A percentile compares a stretch with the other conserved stretches of the same genome.
Evolutionary conservation across 2,113 vertebrate genomes (phyloP).

Genomic region (Neolamprologus modestus): DNA sequence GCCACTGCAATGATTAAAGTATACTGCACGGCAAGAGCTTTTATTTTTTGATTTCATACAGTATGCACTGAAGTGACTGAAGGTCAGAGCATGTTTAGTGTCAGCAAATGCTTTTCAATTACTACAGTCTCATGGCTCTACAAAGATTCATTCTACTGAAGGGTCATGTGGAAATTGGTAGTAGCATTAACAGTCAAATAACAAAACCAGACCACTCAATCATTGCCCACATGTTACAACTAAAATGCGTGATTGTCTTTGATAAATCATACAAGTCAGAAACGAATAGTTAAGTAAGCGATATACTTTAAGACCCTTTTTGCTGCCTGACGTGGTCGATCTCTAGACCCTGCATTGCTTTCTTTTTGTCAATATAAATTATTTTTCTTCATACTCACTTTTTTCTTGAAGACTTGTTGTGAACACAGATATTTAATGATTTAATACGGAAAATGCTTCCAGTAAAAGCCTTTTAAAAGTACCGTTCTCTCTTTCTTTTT

Average conservation of each 20-base stretch:
- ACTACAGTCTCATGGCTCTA: not conserved
- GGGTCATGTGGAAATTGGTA: not conserved
- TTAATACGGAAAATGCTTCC: not conserved
- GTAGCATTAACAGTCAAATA: not conserved
- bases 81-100: constrained; percentile 19
- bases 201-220: not conserved
- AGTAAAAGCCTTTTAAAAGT: not conserved
- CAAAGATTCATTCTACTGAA: not conserved
- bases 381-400: not conserved
- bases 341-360: not conserved
- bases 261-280: not conserved
- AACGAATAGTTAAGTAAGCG: not conserved
- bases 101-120: constrained; percentile 16
- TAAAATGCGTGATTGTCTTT: not conserved
- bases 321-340: not conserved
- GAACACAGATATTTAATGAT: not conserved
- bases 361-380: not conserved
- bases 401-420: not conserved
- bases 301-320: not conserved
- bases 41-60: not conserved
- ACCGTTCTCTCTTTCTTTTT: not conserved
- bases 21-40: not conserved
- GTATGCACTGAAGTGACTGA: not conserved
- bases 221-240: not conserved
- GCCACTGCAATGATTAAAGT: not conserved